These are phyloP conservation scores for Triops longicaudatus DNA, from an alignment of 1,140 invertebrate species.

Conservation along the genomic window DNA sequence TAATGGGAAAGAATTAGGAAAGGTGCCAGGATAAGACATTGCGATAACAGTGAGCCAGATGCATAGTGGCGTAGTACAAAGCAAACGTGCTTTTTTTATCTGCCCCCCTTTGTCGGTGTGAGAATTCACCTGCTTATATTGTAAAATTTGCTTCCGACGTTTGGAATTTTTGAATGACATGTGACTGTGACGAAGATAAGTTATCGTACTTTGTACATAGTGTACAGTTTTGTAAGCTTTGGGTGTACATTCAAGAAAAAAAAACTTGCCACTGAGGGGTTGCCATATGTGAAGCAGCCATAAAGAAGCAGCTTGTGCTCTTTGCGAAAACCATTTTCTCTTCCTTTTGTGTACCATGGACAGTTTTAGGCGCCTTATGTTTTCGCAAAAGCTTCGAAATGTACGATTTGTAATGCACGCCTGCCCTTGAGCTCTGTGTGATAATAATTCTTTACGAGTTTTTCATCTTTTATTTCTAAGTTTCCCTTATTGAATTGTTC, in stretches of 20 bases:
- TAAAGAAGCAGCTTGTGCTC: neutral
- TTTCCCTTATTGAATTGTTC: neutral
- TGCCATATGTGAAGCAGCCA: slow-evolving; percentile 4
- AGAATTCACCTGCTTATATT: neutral
- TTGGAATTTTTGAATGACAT: neutral
- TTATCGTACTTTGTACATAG: neutral
- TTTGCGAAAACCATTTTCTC: neutral
- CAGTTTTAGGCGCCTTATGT: slow-evolving; percentile 4
- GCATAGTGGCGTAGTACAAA: slow-evolving; percentile 14
- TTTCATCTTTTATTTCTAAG: neutral
- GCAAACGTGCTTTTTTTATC: neutral
- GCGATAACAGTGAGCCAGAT: neutral
- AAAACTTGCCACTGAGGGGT: slow-evolving; percentile 4
- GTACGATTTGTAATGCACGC: slow-evolving; percentile 11
- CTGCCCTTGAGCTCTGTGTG: neutral
- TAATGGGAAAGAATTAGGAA: neutral
- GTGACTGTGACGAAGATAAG: neutral
- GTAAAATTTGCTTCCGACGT: neutral
- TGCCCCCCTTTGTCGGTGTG: neutral
- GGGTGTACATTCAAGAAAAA: neutral
- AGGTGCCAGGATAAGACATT: neutral
- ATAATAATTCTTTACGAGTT: neutral
- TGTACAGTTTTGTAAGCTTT: slow-evolving; percentile 15
- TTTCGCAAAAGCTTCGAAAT: neutral
- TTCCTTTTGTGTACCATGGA: neutral